A percentile compares a stretch with the other conserved stretches of the same genome.
Evolutionary conservation across 2,888 invertebrate genomes (phyloP).

Genomic region (Microctonus aethiopoides): DNA sequence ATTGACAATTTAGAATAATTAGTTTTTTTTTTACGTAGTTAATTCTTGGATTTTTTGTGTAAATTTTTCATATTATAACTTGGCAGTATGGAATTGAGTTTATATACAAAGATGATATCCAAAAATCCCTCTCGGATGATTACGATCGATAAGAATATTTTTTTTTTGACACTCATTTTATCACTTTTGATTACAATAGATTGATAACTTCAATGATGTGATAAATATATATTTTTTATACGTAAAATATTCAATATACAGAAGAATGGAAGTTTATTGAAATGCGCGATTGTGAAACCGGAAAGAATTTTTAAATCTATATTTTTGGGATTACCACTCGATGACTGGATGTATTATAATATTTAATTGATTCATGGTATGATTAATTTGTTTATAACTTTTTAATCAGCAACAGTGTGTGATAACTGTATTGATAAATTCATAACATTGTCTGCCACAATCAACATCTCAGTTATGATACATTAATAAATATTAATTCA

Average conservation of each 20-base stretch:
- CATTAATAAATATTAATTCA: not conserved
- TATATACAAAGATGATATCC: not conserved
- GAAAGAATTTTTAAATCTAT: not conserved
- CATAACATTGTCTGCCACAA: not conserved
- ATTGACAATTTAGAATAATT: too few species aligned
- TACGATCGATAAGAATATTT: too few species aligned
- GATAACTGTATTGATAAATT: not conserved
- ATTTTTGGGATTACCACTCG: not conserved
- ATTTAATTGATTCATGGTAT: not conserved
- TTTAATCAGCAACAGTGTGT: not conserved
- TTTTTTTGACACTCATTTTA: not conserved
- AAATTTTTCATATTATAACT: not conserved
- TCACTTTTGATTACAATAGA: not conserved
- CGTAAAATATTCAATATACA: too few species aligned
- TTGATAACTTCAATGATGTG: not conserved
- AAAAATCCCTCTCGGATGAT: not conserved
- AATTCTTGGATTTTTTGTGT: not conserved
- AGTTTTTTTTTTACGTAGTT: not conserved
- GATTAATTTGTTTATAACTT: too few species aligned
- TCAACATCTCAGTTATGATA: not conserved
- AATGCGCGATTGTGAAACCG: not conserved
- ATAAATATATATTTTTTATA: not conserved
- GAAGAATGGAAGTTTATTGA: not conserved
- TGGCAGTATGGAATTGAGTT: not conserved
- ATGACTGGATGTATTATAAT: not conserved